Evolutionary conservation across 2,113 vertebrate genomes (phyloP).

Genomic region (Mellivora capensis): DNA sequence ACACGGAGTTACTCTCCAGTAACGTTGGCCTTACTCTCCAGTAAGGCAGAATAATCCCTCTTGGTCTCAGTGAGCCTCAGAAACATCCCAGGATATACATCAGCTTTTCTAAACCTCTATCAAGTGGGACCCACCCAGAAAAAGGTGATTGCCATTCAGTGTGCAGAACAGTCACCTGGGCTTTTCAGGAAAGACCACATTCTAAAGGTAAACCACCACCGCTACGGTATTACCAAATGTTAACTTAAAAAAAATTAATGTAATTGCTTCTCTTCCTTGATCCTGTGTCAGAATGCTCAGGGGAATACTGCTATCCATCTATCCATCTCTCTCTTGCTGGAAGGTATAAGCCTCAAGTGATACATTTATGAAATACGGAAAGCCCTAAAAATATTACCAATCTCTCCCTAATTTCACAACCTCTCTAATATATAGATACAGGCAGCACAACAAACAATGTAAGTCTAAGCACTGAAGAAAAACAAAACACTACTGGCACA

Average conservation of each 20-base stretch:
- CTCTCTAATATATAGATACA: background rate
- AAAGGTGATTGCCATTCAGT: background rate
- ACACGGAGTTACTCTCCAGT: background rate
- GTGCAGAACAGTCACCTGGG: background rate
- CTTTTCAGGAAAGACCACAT: slow-evolving; percentile 57
- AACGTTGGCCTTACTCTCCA: background rate
- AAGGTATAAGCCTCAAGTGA: slow-evolving; percentile 65
- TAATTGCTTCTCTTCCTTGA: slow-evolving; percentile 68
- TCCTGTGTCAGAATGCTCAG: slow-evolving; percentile 48
- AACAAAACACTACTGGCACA: slow-evolving; percentile 12
- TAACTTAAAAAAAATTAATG: slow-evolving; percentile 72
- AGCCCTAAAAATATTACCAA: slow-evolving; percentile 61
- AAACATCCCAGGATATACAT: background rate
- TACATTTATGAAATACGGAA: slow-evolving; percentile 47
- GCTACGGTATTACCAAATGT: slow-evolving; percentile 70
- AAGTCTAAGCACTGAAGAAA: background rate
- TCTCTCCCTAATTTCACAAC: slow-evolving; percentile 33
- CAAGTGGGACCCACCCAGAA: background rate
- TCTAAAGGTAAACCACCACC: slow-evolving; percentile 67
- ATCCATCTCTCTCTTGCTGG: slow-evolving; percentile 70
- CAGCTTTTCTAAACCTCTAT: background rate
- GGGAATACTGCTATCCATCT: slow-evolving; percentile 60
- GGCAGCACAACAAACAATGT: slow-evolving; percentile 31
- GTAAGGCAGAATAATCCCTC: background rate
- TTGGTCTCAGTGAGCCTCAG: background rate